Evolutionary conservation across 2,888 invertebrate species (phyloP), one percentile per base, ranked within the genome.

Genomic region (Seira musarum): DNA sequence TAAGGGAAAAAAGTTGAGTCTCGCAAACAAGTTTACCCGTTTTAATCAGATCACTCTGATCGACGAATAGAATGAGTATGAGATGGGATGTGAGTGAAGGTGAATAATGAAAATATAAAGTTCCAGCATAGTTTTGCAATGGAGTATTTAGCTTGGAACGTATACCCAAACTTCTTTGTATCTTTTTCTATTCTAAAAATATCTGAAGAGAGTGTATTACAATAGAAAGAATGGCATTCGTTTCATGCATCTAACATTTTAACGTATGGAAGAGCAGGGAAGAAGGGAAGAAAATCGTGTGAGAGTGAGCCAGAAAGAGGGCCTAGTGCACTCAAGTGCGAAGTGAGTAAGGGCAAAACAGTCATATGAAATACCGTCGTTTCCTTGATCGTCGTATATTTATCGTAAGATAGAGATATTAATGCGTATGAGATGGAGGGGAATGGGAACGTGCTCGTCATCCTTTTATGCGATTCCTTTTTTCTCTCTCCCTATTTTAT

Each of bases 371-470:
- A 77, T 70, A 60, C 71, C 63, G 30, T 66, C 66, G 69, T 70
- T 13, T n/a, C 15, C 60, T 76, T 64, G 61, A 69, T 76, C 76
- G 40, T 60, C 17, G 57, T 8, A 30, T 60, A 57, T 74, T 24
- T 74, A 72, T 46, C 71, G 71, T 71, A 30, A 49, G 49, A 49
- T 49, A 49, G 49, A 74, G 66, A 35, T 66, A 74, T 74, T 66
- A 64, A 49, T 67, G 17, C 57, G 68, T 25, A 49, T 3, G 49
- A 69, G 35, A 46, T 63, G 24, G 78, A 75, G 46, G 61, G 46
- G 21, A 65, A 65, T 63, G 80, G 83, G 82, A 83, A 79, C 83
- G 83, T 83, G 83, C 83, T 74, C 81, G 81, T 79, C 83, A 75
- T 83, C 70, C 70, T 81, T 78, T 78, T 78, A 78, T 78, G 71